Conservation (phyloP, 2,888 invertebrate species). For the Tenodera sinensis region DNA sequence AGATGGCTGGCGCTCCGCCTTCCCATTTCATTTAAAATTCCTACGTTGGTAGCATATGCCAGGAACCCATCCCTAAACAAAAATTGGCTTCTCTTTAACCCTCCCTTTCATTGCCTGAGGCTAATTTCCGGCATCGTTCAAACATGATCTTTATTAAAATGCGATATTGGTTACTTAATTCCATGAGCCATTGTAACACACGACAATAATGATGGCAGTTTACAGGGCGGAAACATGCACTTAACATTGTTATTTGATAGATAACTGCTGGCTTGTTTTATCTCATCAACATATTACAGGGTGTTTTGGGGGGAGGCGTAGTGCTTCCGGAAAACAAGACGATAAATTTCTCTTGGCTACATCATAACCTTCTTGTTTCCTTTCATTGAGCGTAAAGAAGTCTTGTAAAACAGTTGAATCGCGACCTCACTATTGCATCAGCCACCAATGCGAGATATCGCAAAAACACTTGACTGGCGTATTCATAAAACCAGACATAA, state of each 20-base stretch:
- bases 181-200: background rate
- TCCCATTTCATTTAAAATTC: background rate
- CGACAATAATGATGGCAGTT: background rate
- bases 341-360: background rate
- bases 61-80: background rate
- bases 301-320: background rate
- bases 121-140: background rate
- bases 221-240: background rate
- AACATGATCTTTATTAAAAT: background rate
- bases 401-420: background rate
- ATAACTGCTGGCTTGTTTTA: background rate
- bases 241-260: background rate
- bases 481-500: too few species aligned
- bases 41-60: background rate
- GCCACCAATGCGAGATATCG: too few species aligned
- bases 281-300: background rate
- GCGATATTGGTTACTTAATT: background rate
- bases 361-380: background rate
- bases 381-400: background rate
- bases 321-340: background rate
- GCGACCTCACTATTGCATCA: too few species aligned
- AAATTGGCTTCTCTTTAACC: background rate
- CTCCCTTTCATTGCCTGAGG: background rate
- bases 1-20: background rate
- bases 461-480: too few species aligned